A percentile compares a stretch with the other conserved stretches of the same genome.
Evolutionary conservation across 2,888 invertebrate genomes (phyloP).

Genomic region (Pheosia tremula): DNA sequence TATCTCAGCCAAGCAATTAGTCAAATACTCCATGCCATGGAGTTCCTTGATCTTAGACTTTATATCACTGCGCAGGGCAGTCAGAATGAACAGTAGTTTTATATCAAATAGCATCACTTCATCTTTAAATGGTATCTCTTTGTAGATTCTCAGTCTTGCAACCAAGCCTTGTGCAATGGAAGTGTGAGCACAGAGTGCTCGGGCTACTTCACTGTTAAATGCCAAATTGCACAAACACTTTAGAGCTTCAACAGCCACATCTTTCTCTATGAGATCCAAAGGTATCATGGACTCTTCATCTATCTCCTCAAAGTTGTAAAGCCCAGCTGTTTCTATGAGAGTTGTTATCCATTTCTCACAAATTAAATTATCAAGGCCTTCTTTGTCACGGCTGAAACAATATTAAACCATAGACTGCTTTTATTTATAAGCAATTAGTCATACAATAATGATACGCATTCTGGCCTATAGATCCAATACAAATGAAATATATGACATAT

Average conservation of each 20-base stretch:
- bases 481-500: too few species aligned
- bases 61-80: conserved; percentile 90
- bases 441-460: too few species aligned
- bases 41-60: conserved; percentile 87
- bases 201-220: conserved; percentile 86
- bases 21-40: conserved; percentile 88
- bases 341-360: conserved; percentile 87
- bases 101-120: conserved; percentile 94
- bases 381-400: conserved; percentile 90
- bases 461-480: too few species aligned
- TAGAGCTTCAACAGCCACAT: conserved; percentile 89
- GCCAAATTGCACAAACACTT: conserved; percentile 96
- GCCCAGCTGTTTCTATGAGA: conserved; percentile 88
- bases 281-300: conserved; percentile 62
- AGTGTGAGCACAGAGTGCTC: conserved; percentile 82
- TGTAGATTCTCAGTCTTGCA: conserved; percentile 88
- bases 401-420: neutral
- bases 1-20: conserved; percentile 87
- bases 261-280: conserved; percentile 71
- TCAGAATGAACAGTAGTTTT: conserved; percentile 94
- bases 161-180: conserved; percentile 88
- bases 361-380: conserved; percentile 87
- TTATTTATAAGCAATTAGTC: neutral
- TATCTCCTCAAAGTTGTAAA: conserved; percentile 73
- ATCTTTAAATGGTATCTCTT: conserved; percentile 86